Evolutionary conservation across 2,113 vertebrate genomes (phyloP).

Genomic region (Pelecanus crispus): DNA sequence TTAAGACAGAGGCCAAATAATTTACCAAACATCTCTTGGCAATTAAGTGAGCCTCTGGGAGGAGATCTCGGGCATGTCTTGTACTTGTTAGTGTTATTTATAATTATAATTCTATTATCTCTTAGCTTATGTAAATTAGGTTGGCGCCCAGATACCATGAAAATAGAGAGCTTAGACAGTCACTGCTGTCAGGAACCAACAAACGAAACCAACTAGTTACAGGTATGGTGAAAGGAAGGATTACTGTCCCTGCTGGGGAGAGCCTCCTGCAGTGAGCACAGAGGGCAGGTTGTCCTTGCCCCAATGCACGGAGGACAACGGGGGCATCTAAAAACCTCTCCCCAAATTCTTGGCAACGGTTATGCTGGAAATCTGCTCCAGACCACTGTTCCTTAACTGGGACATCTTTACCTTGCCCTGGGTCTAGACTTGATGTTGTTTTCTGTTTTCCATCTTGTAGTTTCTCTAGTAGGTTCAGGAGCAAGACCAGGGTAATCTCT

Average conservation of each 20-base stretch:
- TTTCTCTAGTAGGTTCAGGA: neutral
- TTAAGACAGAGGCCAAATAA: neutral
- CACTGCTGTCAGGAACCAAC: neutral
- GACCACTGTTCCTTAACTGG: neutral
- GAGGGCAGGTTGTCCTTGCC: neutral
- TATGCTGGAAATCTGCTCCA: neutral
- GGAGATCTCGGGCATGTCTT: neutral
- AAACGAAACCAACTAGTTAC: neutral
- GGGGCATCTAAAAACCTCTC: neutral
- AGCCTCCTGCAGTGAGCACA: neutral
- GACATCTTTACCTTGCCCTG: neutral
- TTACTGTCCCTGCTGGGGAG: neutral
- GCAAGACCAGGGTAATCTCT: neutral
- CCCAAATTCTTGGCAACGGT: neutral
- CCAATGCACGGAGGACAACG: rapidly evolving
- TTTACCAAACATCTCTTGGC: neutral
- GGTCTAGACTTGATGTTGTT: neutral
- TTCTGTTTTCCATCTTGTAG: neutral
- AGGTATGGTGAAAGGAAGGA: neutral
- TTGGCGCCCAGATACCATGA: neutral
- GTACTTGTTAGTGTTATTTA: neutral
- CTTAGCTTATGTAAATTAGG: neutral
- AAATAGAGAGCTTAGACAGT: neutral
- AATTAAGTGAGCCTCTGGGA: conserved; percentile 8
- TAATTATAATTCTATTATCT: conserved; percentile 2